Percentiles rank a stretch among this genome's conserved stretches.
These are phyloP conservation scores for Bufo gargarizans DNA, from an alignment of 2,113 vertebrate species.

Conservation along the genomic window DNA sequence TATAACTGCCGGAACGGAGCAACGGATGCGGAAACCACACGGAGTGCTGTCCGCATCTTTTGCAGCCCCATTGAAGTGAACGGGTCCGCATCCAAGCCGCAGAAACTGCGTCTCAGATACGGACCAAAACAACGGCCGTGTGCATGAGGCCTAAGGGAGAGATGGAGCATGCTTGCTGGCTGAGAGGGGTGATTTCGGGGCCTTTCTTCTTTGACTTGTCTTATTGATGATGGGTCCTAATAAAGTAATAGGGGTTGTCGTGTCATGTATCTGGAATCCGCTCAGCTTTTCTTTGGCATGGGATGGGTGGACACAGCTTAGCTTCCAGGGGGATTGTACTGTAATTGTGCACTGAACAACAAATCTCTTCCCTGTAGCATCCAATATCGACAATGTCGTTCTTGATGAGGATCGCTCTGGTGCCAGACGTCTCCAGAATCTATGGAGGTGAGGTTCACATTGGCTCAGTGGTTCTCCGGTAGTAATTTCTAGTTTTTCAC, in stretches of 20 bases:
- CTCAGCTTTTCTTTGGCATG: background rate
- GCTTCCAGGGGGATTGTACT: background rate
- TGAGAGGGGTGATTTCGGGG: no score
- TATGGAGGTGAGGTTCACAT: slow-evolving; percentile 81
- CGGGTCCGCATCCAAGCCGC: no score
- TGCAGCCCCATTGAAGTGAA: no score
- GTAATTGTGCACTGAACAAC: background rate
- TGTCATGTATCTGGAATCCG: background rate
- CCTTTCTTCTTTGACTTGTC: background rate
- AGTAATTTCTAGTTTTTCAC: background rate
- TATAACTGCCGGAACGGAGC: no score
- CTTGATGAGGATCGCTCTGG: slow-evolving; percentile 91
- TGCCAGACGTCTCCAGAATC: slow-evolving; percentile 87
- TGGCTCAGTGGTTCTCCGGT: background rate
- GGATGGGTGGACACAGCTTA: background rate
- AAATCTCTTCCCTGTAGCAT: slow-evolving; percentile 65
- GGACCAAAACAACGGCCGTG: no score
- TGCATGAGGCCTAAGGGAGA: no score
- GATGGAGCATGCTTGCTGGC: no score
- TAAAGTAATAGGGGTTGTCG: background rate
- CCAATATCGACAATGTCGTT: slow-evolving; percentile 86
- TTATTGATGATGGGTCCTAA: background rate
- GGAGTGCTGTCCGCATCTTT: no score
- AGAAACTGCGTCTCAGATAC: no score
- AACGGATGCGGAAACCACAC: no score